These are phyloP conservation scores for Hemibagrus wyckioides DNA, from an alignment of 2,113 vertebrate genomes.

Conservation along the genomic window DNA sequence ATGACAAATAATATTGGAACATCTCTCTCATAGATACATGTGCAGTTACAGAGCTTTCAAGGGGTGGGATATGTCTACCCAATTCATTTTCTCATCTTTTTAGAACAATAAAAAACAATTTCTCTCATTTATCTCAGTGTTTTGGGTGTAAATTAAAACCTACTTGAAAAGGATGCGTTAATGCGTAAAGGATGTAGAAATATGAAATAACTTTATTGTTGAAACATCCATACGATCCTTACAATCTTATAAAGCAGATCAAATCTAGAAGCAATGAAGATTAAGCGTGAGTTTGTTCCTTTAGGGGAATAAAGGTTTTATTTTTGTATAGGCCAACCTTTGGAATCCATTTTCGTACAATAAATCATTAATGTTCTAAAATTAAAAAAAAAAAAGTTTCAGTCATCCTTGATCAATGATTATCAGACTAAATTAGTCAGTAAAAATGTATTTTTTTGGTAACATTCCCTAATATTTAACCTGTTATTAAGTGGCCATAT, in stretches of 20 bases:
- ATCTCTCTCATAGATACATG: neutral
- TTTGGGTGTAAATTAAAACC: neutral
- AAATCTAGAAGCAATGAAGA: too few relatives aligned
- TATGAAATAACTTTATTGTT: neutral
- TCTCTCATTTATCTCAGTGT: neutral
- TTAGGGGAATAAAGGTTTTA: neutral
- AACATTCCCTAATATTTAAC: neutral
- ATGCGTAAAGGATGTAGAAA: neutral
- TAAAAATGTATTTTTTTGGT: neutral
- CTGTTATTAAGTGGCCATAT: constrained; percentile 16
- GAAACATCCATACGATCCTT: neutral
- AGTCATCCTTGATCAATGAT: neutral
- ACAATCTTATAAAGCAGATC: neutral
- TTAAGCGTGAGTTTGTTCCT: neutral
- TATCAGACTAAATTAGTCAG: neutral
- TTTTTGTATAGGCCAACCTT: too few relatives aligned
- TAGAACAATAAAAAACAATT: neutral
- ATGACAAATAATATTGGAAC: neutral
- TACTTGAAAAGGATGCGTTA: neutral
- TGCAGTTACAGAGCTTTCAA: neutral
- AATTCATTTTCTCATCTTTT: neutral
- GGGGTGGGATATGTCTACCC: neutral
- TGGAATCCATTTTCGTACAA: too few relatives aligned
- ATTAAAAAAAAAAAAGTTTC: neutral
- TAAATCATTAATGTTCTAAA: neutral